Conservation (phyloP, 2,888 invertebrate species). For the Agonopterix alstromeriana region DNA sequence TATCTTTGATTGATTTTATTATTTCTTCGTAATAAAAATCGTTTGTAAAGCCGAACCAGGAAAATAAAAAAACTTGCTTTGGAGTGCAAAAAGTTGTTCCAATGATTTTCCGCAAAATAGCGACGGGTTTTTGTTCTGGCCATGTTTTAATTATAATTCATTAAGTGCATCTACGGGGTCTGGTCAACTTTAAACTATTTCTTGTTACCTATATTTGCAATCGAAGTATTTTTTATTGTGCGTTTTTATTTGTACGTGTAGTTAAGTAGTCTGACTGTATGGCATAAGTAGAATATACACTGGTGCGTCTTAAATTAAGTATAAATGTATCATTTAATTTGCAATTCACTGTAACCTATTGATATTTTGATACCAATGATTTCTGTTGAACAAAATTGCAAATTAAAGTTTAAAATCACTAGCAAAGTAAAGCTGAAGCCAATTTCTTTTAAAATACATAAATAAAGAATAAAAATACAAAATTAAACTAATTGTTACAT, state of each 20-base stretch:
- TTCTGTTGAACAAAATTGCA: slow-evolving; percentile 22
- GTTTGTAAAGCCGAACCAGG: too few species aligned
- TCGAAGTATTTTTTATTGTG: background rate
- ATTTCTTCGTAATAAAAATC: too few species aligned
- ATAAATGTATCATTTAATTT: slow-evolving; percentile 21
- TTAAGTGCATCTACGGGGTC: background rate
- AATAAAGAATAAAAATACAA: slow-evolving; percentile 18
- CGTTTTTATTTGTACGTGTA: slow-evolving; percentile 10
- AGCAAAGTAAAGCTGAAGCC: slow-evolving; percentile 58
- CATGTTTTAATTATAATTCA: background rate
- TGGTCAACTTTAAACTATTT: too few species aligned
- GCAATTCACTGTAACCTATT: slow-evolving; percentile 22
- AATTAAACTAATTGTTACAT: slow-evolving; percentile 39
- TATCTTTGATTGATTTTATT: too few species aligned
- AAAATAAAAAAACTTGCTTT: too few species aligned
- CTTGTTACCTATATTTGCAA: too few species aligned
- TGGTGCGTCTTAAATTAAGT: slow-evolving; percentile 13
- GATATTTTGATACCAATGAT: too few species aligned
- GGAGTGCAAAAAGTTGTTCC: too few species aligned
- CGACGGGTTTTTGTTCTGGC: background rate
- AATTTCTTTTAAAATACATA: slow-evolving; percentile 13
- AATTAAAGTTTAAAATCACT: slow-evolving; percentile 29
- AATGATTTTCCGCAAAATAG: too few species aligned
- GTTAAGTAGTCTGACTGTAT: slow-evolving; percentile 17
- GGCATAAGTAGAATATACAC: slow-evolving; percentile 22